A percentile compares a stretch with the other conserved stretches of the same genome.
phyloP scores from a whole-genome alignment of 1,140 invertebrate species.

The Dreissena rostriformis region DNA sequence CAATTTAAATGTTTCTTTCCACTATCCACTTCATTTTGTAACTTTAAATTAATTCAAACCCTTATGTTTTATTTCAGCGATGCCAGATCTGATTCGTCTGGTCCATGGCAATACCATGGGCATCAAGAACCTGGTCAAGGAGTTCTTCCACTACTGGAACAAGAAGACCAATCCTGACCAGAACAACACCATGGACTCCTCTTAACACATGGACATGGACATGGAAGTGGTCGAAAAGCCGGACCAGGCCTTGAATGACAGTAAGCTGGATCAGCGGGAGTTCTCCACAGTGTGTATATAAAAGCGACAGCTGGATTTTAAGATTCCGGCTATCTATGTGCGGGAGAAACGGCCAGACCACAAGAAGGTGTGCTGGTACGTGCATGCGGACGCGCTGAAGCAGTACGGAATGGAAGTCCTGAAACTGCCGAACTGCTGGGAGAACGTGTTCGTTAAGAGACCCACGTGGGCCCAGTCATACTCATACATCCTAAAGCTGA shows the following conservation, averaged over 20 bases:
- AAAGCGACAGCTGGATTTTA: conserved; percentile 78
- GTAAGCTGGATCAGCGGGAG: conserved; percentile 42
- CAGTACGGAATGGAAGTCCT: conserved; percentile 84
- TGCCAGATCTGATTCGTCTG: conserved; percentile 86
- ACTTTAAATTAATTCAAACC: too few species aligned
- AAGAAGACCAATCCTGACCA: conserved; percentile 82
- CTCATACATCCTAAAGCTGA: conserved; percentile 52
- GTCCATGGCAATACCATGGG: conserved; percentile 87
- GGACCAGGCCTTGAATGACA: conserved; percentile 22
- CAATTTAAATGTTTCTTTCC: too few species aligned
- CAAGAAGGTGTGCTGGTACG: conserved; percentile 87
- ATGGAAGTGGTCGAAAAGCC: conserved; percentile 59
- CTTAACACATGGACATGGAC: conserved; percentile 25
- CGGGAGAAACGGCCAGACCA: conserved; percentile 82
- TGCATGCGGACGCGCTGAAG: conserved; percentile 84
- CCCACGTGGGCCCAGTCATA: conserved; percentile 33
- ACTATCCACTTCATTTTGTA: too few species aligned
- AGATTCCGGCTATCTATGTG: conserved; percentile 82
- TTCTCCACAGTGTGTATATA: conserved; percentile 67
- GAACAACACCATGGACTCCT: neutral
- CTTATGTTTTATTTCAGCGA: too few species aligned
- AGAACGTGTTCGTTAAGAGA: conserved; percentile 56
- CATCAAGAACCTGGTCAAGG: conserved; percentile 85
- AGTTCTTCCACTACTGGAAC: conserved; percentile 86
- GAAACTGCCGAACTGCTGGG: conserved; percentile 64